phyloP scores from a whole-genome alignment of 2,113 vertebrate species.

The Indri indri region DNA sequence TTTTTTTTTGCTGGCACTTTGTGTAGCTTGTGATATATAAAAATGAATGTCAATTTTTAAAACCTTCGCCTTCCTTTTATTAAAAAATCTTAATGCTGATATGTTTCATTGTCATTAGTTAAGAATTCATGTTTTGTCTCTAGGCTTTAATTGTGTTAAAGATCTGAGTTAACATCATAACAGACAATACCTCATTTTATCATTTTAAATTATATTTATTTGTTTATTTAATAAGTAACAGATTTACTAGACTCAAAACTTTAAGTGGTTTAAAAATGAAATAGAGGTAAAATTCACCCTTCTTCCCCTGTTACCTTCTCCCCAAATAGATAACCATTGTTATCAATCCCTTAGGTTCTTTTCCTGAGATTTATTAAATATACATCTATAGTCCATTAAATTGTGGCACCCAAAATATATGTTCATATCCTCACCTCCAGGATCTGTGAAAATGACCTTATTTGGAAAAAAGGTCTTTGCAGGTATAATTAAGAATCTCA shows the following conservation, averaged over 20 bases:
- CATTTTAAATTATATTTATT: conserved; percentile 11
- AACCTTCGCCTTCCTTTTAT: not conserved
- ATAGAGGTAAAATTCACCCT: not conserved
- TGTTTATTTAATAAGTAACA: not conserved
- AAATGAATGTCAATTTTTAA: not conserved
- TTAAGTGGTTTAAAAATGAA: not conserved
- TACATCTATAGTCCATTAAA: not conserved
- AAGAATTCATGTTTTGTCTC: not conserved
- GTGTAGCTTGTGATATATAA: not conserved
- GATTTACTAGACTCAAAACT: not conserved
- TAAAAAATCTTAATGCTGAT: not conserved
- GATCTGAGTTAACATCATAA: not conserved
- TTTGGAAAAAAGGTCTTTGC: not conserved
- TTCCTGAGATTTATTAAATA: not conserved
- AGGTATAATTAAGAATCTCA: not conserved
- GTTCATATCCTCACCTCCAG: rapidly evolving
- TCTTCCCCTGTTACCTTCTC: not conserved
- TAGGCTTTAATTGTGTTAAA: not conserved
- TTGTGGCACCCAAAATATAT: not conserved
- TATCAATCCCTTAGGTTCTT: not conserved
- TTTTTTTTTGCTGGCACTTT: not conserved
- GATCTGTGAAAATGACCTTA: not conserved
- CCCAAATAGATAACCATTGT: not conserved
- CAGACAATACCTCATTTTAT: not conserved
- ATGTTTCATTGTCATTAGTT: not conserved